Evolutionary conservation across 2,797 vertebrate species (phyloP).

Genomic region (Lagodon rhomboides): DNA sequence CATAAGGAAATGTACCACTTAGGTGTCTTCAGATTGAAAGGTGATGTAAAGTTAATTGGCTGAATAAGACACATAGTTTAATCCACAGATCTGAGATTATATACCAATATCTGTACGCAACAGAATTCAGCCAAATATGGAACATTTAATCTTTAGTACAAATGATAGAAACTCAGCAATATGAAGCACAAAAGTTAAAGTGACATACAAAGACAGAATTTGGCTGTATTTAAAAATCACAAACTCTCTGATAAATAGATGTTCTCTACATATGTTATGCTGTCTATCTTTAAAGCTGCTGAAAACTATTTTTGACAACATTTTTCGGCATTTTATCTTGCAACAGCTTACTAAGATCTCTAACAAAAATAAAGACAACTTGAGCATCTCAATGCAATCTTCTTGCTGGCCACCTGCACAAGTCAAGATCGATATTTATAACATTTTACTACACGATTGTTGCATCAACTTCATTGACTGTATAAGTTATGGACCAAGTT

Average conservation of each 20-base stretch:
- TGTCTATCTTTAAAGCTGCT: background rate
- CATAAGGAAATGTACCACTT: background rate
- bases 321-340: too few species aligned
- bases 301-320: background rate
- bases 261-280: too few species aligned
- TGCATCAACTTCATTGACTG: too few species aligned
- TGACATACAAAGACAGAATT: background rate
- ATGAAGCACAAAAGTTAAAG: background rate
- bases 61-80: constrained; percentile 11
- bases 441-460: background rate
- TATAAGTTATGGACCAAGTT: too few species aligned
- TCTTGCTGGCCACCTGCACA: background rate
- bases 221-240: constrained; percentile 1
- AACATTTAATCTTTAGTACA: background rate
- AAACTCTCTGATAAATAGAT: background rate
- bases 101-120: background rate
- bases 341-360: too few species aligned
- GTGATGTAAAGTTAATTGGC: background rate
- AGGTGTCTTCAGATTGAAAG: background rate
- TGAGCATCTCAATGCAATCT: background rate
- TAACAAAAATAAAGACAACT: background rate
- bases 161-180: background rate
- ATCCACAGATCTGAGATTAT: background rate
- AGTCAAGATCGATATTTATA: background rate
- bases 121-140: background rate